These are phyloP conservation scores for Chalcis sispes DNA, from an alignment of 2,888 invertebrate species.

Conservation along the genomic window DNA sequence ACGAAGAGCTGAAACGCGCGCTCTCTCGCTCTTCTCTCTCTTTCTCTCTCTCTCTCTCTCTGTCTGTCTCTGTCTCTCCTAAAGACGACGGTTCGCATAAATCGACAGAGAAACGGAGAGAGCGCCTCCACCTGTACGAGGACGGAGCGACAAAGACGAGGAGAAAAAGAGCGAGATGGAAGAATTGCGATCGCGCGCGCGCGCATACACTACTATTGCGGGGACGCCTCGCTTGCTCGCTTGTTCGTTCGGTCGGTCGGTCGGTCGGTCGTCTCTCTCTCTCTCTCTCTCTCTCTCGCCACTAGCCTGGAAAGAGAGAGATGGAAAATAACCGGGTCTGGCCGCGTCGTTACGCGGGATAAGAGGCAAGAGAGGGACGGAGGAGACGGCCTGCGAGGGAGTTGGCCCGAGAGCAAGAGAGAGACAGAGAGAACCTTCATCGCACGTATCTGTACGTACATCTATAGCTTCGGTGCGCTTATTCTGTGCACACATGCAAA, in stretches of 20 bases:
- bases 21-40: background rate
- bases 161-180: background rate
- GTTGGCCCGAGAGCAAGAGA: conserved; percentile 36
- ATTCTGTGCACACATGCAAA: background rate
- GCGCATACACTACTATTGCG: conserved; percentile 15
- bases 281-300: background rate
- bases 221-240: too few relatives aligned
- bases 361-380: conserved; percentile 20
- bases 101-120: too few relatives aligned
- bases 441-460: background rate
- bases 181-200: conserved; percentile 14
- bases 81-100: too few relatives aligned
- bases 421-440: conserved; percentile 11
- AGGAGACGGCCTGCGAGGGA: conserved; percentile 27
- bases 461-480: background rate
- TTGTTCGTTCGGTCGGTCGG: too few relatives aligned
- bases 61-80: too few relatives aligned
- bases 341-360: conserved; percentile 13
- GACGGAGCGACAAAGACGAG: background rate
- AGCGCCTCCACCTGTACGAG: background rate
- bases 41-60: background rate
- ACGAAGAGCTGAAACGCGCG: background rate
- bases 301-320: background rate
- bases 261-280: too few relatives aligned
- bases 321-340: conserved; percentile 24